Evolutionary conservation across 2,888 invertebrate genomes (phyloP).

Genomic region (Eilema sororculum): DNA sequence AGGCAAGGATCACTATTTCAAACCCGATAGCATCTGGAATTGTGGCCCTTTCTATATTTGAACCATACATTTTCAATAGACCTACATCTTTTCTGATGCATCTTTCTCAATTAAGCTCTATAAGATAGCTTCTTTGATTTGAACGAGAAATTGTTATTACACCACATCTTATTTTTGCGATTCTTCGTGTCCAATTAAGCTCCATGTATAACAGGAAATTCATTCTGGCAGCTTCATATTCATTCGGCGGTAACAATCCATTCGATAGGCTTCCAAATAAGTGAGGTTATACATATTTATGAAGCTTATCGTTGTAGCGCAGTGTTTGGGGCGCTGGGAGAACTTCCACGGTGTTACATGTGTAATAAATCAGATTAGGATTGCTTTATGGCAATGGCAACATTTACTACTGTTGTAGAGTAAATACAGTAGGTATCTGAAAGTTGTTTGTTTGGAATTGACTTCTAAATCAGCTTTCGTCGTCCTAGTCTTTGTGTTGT

Average conservation of each 20-base stretch:
- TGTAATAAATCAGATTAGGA: constrained; percentile 29
- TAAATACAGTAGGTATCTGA: too few relatives aligned
- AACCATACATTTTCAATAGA: too few relatives aligned
- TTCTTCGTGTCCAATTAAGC: not conserved
- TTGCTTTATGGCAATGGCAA: constrained; percentile 12
- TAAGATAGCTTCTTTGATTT: too few relatives aligned
- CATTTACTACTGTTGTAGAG: not conserved
- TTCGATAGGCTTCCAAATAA: constrained; percentile 24
- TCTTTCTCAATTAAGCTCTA: too few relatives aligned
- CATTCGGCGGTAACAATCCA: constrained; percentile 17
- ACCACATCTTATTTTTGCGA: not conserved
- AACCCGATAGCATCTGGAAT: too few relatives aligned
- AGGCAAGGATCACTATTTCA: too few relatives aligned
- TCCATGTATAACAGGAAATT: not conserved
- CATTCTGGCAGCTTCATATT: constrained; percentile 12
- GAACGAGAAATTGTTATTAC: not conserved
- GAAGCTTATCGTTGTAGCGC: constrained; percentile 23
- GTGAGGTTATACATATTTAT: constrained; percentile 44
- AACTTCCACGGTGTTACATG: constrained; percentile 28
- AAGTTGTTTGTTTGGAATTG: too few relatives aligned
- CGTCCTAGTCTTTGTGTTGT: too few relatives aligned
- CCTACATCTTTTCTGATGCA: too few relatives aligned
- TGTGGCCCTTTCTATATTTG: too few relatives aligned
- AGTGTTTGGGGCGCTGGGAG: constrained; percentile 3
- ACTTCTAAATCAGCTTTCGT: too few relatives aligned